Evolutionary conservation across 2,888 invertebrate genomes (phyloP), one percentile per base, ranked within the genome.

Genomic region (Mimumesa dahlbomi): DNA sequence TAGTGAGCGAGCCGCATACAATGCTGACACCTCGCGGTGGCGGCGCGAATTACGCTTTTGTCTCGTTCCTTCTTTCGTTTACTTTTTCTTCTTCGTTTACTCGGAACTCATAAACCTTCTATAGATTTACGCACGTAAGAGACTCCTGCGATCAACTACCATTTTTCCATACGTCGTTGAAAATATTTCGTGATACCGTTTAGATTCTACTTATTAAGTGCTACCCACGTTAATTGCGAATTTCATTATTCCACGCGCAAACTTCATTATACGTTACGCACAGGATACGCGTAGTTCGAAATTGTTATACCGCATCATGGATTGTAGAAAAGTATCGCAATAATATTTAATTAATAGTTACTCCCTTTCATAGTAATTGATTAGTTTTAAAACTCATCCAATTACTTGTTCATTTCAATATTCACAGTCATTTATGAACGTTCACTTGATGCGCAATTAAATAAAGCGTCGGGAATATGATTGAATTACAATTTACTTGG

Each of bases 21-120:
- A 78, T 81, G 77, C 82, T 82, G 87, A 82, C 86, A 85, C 83
- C 87, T 88, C 59, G 79, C 80, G 85, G 87, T 77, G 75, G 82
- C 84, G 82, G 77, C 81, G 81, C 69, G 21, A 79, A 25, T 50
- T 54, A 40, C 48, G 45, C 59, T 48, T 72, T 57, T 62, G 25
- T 75, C 71, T 40, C 29, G 5, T 34, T 71, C 45, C 18, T 22
- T 53, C 64, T 31, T 36, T 48, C 40, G 22, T 9, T 34, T 29
- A 25, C 2, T 18, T 18, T 42, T 34, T 62, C 42, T 62, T 52
- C 11, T 29, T 46, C 42, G 1, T 25, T 11, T 22, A 6, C 34
- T 11, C 38, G 22, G 16, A 40, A 16, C 45, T 21, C 18, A 3
- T 49, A 11, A 22, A 48, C 25, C 18, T 62, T 57, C 34, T 7